Evolutionary conservation across 2,797 vertebrate species (phyloP).

Genomic region (Lepus oiostolus): DNA sequence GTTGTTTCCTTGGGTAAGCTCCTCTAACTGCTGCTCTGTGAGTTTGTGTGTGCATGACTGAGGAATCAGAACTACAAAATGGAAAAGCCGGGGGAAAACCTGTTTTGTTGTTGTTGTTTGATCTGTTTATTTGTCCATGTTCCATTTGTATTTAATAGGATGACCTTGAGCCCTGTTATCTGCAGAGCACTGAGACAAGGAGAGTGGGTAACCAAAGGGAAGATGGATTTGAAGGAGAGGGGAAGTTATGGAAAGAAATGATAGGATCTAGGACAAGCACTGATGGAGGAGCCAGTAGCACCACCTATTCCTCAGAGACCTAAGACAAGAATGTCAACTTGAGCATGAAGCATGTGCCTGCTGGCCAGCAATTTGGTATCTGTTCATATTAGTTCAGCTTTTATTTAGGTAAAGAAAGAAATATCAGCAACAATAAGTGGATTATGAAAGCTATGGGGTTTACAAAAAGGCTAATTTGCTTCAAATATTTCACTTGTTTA

Average conservation of each 20-base stretch:
- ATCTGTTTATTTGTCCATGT: background rate
- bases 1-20: background rate
- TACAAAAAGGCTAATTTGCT: background rate
- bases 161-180: background rate
- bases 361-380: background rate
- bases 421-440: background rate
- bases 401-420: background rate
- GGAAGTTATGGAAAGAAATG: background rate
- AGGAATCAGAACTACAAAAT: background rate
- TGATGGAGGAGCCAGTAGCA: background rate
- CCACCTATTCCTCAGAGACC: background rate
- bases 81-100: background rate
- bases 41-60: background rate
- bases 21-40: background rate
- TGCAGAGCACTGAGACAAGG: background rate
- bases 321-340: background rate
- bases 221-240: background rate
- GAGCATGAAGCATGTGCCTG: accelerated
- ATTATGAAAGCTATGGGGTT: background rate
- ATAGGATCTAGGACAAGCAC: background rate
- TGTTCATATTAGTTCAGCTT: background rate
- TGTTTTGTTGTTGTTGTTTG: background rate
- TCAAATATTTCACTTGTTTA: background rate
- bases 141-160: background rate
- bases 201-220: background rate